Base-by-base conservation (phyloP, 2,797 vertebrate species). In the Rhinoraja longicauda region DNA sequence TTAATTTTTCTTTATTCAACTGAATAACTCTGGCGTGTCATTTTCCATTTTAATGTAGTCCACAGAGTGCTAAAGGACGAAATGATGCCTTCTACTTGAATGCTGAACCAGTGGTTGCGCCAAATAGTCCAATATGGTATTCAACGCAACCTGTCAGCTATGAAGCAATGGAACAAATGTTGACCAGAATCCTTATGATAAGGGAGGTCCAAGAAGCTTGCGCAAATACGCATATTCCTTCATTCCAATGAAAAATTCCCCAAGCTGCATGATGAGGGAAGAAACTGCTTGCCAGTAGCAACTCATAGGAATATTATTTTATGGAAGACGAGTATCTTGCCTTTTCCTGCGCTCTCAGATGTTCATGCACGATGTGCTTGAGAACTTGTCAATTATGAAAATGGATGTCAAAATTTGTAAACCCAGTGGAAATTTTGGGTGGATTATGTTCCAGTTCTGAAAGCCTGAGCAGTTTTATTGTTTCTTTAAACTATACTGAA, bases 71-170 rank as follows among this genome's bases (percentile, higher is more conserved):
- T 17, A 91, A 94, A 93, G 94, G 94, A 73, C 94, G 93, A 26
- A 94, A 93, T 36, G 94, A 94, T 93, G 93, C 93, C 90, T 94
- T 94, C 93, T 94, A 94, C 88, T 93, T 94, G 93, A 94, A 94
- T 26, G 94, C 94, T 45, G 94, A 94, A 90, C 93, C 94, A 62
- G 94, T 94, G 45, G 94, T 94, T 67, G 94, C 94, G 29, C 94
- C 94, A 6, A 94, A 94, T 90, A 94, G 94, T 78, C 94, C 94
- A 17, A 94, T 94, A 19, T 94, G 94, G 94, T 94, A 94, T 93
- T 94, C 94, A 53, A 94, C 93, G 9, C 94, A 94, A 79, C 94
- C 94, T 59, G 94, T 94, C 86, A 94, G 93, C 67, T 73, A 93
- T 19, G 93, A 94, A 67, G 94, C 93, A 76, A 94, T 94, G 94